phyloP scores from a whole-genome alignment of 2,797 vertebrate species.

The Mastacembelus armatus region DNA sequence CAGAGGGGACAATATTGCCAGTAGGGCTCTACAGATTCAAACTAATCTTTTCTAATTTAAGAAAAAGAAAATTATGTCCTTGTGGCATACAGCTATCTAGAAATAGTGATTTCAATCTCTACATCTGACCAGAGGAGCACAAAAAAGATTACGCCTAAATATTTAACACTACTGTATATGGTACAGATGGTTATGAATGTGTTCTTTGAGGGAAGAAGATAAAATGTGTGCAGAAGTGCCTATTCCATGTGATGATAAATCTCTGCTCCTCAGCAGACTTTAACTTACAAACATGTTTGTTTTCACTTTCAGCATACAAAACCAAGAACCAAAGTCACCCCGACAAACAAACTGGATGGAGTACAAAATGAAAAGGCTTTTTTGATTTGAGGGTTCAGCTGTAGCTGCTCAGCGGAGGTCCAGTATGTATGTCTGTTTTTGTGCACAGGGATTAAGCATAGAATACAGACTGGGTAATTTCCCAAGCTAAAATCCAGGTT shows the following conservation, averaged over 20 bases:
- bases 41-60: slow-evolving; percentile 72
- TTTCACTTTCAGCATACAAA: slow-evolving; percentile 24
- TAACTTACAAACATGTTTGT: neutral
- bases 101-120: slow-evolving; percentile 63
- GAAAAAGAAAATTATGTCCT: slow-evolving; percentile 68
- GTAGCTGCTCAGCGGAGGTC: slow-evolving; percentile 52
- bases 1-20: slow-evolving; percentile 47
- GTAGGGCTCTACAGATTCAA: slow-evolving; percentile 44
- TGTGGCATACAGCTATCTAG: slow-evolving; percentile 57
- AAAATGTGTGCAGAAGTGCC: slow-evolving; percentile 1
- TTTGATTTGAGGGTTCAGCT: slow-evolving; percentile 59
- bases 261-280: slow-evolving; percentile 9
- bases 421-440: slow-evolving; percentile 53
- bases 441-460: slow-evolving; percentile 62
- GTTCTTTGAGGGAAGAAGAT: slow-evolving; percentile 15
- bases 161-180: slow-evolving; percentile 57
- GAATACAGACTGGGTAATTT: slow-evolving; percentile 68
- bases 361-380: slow-evolving; percentile 61
- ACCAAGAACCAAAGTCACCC: slow-evolving; percentile 8
- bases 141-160: slow-evolving; percentile 58
- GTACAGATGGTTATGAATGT: slow-evolving; percentile 25
- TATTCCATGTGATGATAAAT: slow-evolving; percentile 8
- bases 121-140: slow-evolving; percentile 54
- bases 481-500: slow-evolving; percentile 51
- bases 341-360: slow-evolving; percentile 42